phyloP scores from a whole-genome alignment of 1,140 invertebrate species.

The Eurytemora carolleeae region DNA sequence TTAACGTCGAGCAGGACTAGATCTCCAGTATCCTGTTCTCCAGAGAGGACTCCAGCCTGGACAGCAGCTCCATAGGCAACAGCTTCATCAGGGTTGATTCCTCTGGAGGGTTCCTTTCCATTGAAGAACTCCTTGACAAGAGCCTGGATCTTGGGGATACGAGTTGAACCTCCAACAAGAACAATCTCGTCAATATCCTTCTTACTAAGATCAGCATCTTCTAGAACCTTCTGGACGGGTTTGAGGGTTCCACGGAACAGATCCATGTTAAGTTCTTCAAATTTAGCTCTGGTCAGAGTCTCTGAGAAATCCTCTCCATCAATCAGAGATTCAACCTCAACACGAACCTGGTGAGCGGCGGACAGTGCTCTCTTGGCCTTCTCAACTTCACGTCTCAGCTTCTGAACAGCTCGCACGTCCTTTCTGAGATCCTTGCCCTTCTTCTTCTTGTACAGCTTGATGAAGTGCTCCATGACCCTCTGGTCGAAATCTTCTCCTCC shows the following conservation, averaged over 20 bases:
- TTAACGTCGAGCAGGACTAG: conserved; percentile 94
- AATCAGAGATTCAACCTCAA: conserved; percentile 98
- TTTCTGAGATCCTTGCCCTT: conserved; percentile 92
- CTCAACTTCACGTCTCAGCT: conserved; percentile 86
- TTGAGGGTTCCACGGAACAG: conserved; percentile 95
- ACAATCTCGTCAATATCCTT: conserved; percentile 98
- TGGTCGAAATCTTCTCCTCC: conserved; percentile 97
- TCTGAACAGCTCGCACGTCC: conserved; percentile 82
- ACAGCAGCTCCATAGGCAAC: conserved; percentile 97
- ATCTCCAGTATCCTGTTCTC: conserved; percentile 83
- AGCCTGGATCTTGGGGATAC: conserved; percentile 97
- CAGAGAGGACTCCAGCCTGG: conserved; percentile 46
- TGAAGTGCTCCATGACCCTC: conserved; percentile 94
- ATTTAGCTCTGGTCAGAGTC: conserved; percentile 92
- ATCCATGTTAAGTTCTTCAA: conserved; percentile 98
- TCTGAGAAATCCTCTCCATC: conserved; percentile 99
- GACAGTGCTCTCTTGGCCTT: conserved; percentile 92
- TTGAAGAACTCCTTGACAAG: conserved; percentile 97
- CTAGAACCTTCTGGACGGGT: conserved; percentile 91
- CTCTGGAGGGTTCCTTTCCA: conserved; percentile 88
- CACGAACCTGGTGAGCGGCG: conserved; percentile 81
- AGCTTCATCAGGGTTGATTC: conserved; percentile 96
- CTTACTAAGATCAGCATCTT: conserved; percentile 97
- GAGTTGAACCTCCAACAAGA: conserved; percentile 91
- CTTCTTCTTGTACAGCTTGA: conserved; percentile 97